Conservation (phyloP, 2,888 invertebrate genomes). For the Drosophila incognita region DNA sequence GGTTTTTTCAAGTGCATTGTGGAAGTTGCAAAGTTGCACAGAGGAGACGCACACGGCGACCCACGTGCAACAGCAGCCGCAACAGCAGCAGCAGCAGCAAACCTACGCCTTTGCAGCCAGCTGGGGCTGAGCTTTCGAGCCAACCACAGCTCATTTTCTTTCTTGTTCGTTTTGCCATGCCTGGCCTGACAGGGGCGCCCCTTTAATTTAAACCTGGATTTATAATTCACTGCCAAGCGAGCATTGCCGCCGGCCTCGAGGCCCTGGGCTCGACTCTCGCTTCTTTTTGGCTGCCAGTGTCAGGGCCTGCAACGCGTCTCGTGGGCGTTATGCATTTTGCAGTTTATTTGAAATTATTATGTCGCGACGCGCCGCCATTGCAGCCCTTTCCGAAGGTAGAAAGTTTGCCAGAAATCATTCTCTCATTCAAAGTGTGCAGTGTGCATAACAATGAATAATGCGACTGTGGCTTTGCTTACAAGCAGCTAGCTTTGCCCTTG, state of each 20-base stretch:
- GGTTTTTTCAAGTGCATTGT: not conserved
- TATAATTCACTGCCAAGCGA: slow-evolving; percentile 78
- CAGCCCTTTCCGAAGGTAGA: slow-evolving; percentile 52
- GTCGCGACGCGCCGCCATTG: slow-evolving; percentile 65
- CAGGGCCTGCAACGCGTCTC: slow-evolving; percentile 46
- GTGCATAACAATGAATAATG: slow-evolving; percentile 70
- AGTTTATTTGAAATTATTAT: slow-evolving; percentile 82
- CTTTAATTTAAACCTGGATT: slow-evolving; percentile 81
- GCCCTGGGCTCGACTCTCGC: slow-evolving; percentile 24
- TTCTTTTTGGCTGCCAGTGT: slow-evolving; percentile 39
- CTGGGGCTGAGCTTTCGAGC: slow-evolving; percentile 5
- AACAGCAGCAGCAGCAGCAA: slow-evolving; percentile 12
- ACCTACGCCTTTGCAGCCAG: slow-evolving; percentile 33
- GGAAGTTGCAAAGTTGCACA: slow-evolving; percentile 20
- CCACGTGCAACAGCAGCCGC: slow-evolving; percentile 47
- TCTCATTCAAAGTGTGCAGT: slow-evolving; percentile 50
- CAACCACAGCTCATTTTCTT: slow-evolving; percentile 7
- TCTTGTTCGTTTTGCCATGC: slow-evolving; percentile 33
- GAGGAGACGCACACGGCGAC: slow-evolving; percentile 32
- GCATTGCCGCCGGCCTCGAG: slow-evolving; percentile 5
- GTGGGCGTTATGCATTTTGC: slow-evolving; percentile 79
- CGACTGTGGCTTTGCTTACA: slow-evolving; percentile 26
- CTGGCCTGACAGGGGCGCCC: slow-evolving; percentile 23
- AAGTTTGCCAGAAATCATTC: slow-evolving; percentile 72
- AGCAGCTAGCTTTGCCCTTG: slow-evolving; percentile 8